phyloP scores from a whole-genome alignment of 37 sponge, comb jelly and placozoan genomes.

The Haliclona indistincta region DNA sequence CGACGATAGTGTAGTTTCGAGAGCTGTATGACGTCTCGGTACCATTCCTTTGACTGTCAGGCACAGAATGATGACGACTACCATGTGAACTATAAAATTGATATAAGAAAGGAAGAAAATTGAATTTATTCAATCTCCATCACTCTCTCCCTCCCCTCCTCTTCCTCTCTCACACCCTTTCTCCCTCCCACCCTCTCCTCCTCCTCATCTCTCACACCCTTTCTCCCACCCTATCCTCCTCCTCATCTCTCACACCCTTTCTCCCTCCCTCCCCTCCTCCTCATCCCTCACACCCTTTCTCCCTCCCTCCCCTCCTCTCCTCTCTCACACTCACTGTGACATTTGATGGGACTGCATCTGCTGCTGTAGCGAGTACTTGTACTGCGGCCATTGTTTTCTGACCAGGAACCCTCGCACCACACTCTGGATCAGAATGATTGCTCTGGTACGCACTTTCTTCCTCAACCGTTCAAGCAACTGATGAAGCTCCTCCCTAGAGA shows the following conservation, averaged over 20 bases:
- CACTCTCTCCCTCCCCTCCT: too few species aligned
- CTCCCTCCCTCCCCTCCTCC: too few species aligned
- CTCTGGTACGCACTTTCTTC: background rate
- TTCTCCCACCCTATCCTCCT: too few species aligned
- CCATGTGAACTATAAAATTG: background rate
- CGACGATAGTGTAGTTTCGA: slow-evolving; percentile 76
- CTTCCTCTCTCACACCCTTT: too few species aligned
- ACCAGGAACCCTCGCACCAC: slow-evolving; percentile 46
- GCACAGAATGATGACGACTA: background rate
- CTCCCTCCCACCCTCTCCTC: too few species aligned
- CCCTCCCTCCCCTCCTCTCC: too few species aligned
- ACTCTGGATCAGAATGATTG: slow-evolving; percentile 60
- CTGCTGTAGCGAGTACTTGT: slow-evolving; percentile 52
- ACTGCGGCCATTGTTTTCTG: slow-evolving; percentile 66
- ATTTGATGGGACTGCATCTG: too few species aligned
- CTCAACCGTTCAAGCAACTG: slow-evolving; percentile 39
- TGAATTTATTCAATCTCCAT: too few species aligned
- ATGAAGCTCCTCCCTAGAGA: slow-evolving; percentile 52
- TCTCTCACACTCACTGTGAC: slow-evolving; percentile 21
- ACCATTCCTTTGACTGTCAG: background rate
- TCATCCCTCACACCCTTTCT: too few species aligned
- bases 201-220: too few species aligned
- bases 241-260: too few species aligned
- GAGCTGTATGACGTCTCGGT: background rate
- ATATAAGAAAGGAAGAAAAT: too few species aligned